Conservation (phyloP, 1,140 invertebrate species). For the Chlorops oryzae region DNA sequence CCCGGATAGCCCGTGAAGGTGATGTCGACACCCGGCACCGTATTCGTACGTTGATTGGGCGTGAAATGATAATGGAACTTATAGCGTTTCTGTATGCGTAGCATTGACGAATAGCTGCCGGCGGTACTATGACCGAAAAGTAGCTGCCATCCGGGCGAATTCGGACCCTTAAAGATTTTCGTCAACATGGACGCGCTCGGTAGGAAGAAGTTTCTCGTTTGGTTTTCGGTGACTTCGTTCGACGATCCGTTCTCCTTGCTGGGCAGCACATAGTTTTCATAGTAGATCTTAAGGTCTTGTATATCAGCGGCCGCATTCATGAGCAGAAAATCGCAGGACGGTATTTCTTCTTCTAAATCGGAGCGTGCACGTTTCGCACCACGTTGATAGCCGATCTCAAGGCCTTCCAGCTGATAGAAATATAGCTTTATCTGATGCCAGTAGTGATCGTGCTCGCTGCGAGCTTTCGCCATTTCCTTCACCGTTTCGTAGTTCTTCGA, state of each 20-base stretch:
- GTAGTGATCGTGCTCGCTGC: constrained; percentile 57
- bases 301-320: constrained; percentile 73
- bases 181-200: constrained; percentile 44
- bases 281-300: constrained; percentile 54
- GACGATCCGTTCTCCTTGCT: neutral
- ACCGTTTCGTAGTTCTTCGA: constrained; percentile 60
- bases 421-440: constrained; percentile 62
- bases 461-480: constrained; percentile 59
- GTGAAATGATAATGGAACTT: constrained; percentile 69
- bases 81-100: constrained; percentile 84
- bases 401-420: constrained; percentile 63
- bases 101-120: constrained; percentile 74
- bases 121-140: constrained; percentile 51
- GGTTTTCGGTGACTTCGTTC: neutral
- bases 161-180: constrained; percentile 26
- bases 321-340: constrained; percentile 63
- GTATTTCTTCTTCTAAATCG: constrained; percentile 53
- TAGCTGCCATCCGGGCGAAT: constrained; percentile 34
- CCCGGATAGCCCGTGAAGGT: constrained; percentile 87
- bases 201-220: constrained; percentile 36
- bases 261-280: constrained; percentile 37
- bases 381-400: constrained; percentile 62
- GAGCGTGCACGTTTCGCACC: constrained; percentile 59
- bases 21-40: constrained; percentile 62
- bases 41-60: constrained; percentile 52